Percentiles rank a stretch among this genome's conserved stretches.
These are phyloP conservation scores for Anastrepha ludens DNA, from an alignment of 1,140 invertebrate species.

Conservation along the genomic window DNA sequence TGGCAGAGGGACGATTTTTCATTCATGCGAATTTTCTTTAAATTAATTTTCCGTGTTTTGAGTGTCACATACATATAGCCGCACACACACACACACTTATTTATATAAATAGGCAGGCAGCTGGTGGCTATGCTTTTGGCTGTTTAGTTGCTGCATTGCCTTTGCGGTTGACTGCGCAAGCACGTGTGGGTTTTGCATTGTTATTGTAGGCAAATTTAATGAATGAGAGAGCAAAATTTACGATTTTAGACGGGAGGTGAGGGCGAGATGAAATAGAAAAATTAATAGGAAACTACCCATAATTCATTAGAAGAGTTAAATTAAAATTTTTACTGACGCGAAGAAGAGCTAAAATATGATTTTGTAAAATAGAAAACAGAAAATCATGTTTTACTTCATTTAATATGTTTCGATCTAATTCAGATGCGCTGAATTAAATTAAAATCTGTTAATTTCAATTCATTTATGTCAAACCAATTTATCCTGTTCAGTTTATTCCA, in stretches of 20 bases:
- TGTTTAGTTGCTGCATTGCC: conserved; percentile 13
- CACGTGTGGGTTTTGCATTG: conserved; percentile 8
- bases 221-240: conserved; percentile 5
- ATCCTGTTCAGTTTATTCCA: too few relatives aligned
- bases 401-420: too few relatives aligned
- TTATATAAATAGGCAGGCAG: background rate
- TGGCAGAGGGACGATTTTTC: conserved; percentile 65
- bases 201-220: conserved; percentile 27
- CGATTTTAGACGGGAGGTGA: background rate
- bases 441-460: too few relatives aligned
- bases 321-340: too few relatives aligned
- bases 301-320: too few relatives aligned
- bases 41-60: conserved; percentile 53
- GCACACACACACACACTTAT: background rate
- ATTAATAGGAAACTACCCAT: too few relatives aligned
- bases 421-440: too few relatives aligned
- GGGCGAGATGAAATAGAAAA: too few relatives aligned
- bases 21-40: conserved; percentile 71
- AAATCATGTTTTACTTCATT: too few relatives aligned
- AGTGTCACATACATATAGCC: background rate
- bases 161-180: conserved; percentile 45
- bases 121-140: conserved; percentile 8
- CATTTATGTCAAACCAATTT: too few relatives aligned
- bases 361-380: too few relatives aligned
- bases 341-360: too few relatives aligned